A percentile compares a stretch with the other conserved stretches of the same genome.
Conservation (phyloP, 2,888 invertebrate genomes). For the Creontiades dilutus region DNA sequence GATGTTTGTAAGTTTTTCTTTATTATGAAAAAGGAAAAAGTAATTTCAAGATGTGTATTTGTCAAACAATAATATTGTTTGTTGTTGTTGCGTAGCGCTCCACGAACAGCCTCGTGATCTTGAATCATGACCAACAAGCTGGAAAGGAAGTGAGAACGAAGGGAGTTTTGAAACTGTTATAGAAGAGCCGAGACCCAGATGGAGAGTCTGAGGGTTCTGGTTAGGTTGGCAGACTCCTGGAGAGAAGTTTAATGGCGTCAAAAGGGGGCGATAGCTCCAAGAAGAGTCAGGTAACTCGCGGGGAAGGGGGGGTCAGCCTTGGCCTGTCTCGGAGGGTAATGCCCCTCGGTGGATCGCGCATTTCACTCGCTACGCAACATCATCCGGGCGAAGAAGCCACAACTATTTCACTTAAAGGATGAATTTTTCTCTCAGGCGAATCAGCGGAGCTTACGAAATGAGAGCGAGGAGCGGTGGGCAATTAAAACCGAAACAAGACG, state of each 20-base stretch:
- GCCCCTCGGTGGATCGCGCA: conserved; percentile 35
- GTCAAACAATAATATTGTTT: not conserved
- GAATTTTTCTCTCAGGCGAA: not conserved
- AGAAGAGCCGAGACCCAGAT: conserved; percentile 22
- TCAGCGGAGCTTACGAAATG: not conserved
- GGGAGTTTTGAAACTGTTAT: not conserved
- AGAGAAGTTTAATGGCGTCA: conserved; percentile 37
- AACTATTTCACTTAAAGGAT: not conserved
- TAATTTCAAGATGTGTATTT: too few relatives aligned
- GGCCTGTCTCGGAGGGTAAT: conserved; percentile 1
- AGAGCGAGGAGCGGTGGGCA: too few relatives aligned
- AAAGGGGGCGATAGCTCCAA: conserved; percentile 17
- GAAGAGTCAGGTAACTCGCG: conserved; percentile 45
- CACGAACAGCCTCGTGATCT: not conserved
- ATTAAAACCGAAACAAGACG: too few relatives aligned
- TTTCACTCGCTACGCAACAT: conserved; percentile 46
- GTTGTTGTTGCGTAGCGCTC: not conserved
- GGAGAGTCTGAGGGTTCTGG: conserved; percentile 4
- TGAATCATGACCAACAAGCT: conserved; percentile 13
- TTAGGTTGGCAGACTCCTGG: conserved; percentile 19
- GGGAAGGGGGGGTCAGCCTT: not conserved
- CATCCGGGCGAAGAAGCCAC: conserved; percentile 1
- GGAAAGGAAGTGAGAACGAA: conserved; percentile 33
- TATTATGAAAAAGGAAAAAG: too few relatives aligned
- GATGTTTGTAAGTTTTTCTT: too few relatives aligned